These are phyloP conservation scores for Capitella teleta DNA, from an alignment of 1,140 invertebrate species.

Conservation along the genomic window DNA sequence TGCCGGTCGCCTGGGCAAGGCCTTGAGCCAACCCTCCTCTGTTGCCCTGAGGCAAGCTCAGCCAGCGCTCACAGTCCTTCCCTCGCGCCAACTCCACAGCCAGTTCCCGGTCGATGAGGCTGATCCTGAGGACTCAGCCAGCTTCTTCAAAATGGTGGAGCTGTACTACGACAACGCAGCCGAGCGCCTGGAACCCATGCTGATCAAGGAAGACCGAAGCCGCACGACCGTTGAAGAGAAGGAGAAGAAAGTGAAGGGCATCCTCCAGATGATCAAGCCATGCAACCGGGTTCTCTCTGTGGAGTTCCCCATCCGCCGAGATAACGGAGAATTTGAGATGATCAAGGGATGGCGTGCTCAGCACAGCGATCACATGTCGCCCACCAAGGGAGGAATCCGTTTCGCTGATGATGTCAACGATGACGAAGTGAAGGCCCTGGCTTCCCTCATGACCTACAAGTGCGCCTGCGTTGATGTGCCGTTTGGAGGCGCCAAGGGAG, in stretches of 20 bases:
- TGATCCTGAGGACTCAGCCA: constrained; percentile 11
- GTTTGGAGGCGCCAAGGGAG: constrained; percentile 84
- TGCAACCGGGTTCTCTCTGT: constrained; percentile 91
- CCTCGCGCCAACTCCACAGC: too few species aligned
- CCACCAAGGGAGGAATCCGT: constrained; percentile 93
- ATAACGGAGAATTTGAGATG: constrained; percentile 93
- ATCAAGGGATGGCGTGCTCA: constrained; percentile 94
- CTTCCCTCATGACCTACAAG: constrained; percentile 96
- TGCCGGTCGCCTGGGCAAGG: too few species aligned
- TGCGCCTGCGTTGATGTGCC: constrained; percentile 95
- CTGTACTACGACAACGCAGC: constrained; percentile 13
- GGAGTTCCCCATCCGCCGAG: constrained; percentile 83
- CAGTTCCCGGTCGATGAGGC: too few species aligned
- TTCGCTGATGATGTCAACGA: constrained; percentile 74
- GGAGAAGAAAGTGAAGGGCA: constrained; percentile 47
- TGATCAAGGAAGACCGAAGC: constrained; percentile 5
- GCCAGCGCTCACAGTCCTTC: too few species aligned
- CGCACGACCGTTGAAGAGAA: constrained; percentile 4
- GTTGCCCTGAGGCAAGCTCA: too few species aligned
- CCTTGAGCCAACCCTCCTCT: too few species aligned
- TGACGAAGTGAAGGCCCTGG: constrained; percentile 75
- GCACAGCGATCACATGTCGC: constrained; percentile 90
- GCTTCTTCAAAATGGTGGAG: constrained; percentile 14
- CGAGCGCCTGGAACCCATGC: constrained; percentile 8
- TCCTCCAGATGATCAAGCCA: constrained; percentile 83